These are phyloP conservation scores for Mionectes olivaceus DNA, from an alignment of 2,797 vertebrate species.

Conservation along the genomic window DNA sequence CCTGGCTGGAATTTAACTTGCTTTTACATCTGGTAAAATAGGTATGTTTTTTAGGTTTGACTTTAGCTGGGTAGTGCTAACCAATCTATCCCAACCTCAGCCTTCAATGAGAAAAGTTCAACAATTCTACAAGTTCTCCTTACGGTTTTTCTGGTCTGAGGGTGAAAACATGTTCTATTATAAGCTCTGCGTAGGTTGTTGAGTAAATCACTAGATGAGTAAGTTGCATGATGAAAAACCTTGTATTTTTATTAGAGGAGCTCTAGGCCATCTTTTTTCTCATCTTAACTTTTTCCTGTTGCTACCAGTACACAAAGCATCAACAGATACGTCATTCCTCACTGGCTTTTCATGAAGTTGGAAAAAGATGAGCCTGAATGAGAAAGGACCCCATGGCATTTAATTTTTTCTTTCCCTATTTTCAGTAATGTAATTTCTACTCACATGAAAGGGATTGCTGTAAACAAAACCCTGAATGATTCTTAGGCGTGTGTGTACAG, in stretches of 20 bases:
- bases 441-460: background rate
- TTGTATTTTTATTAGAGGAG: slow-evolving; percentile 20
- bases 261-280: slow-evolving; percentile 2
- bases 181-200: slow-evolving; percentile 29
- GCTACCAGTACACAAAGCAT: background rate
- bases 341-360: background rate
- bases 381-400: background rate
- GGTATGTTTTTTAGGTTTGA: background rate
- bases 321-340: background rate
- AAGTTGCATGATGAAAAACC: slow-evolving; percentile 45
- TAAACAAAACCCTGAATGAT: background rate
- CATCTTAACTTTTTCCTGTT: background rate
- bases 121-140: background rate
- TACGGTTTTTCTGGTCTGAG: background rate
- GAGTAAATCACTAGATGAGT: slow-evolving; percentile 54
- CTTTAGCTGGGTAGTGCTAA: background rate
- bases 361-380: background rate
- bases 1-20: background rate
- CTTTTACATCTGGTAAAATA: background rate
- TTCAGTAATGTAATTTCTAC: background rate
- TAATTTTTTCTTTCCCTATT: background rate
- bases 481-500: accelerated
- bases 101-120: background rate
- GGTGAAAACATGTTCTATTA: slow-evolving; percentile 29
- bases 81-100: background rate